Evolutionary conservation across 2,113 vertebrate species (phyloP), one percentile per base, ranked within the genome.

Genomic region (Coryphaenoides rupestris): DNA sequence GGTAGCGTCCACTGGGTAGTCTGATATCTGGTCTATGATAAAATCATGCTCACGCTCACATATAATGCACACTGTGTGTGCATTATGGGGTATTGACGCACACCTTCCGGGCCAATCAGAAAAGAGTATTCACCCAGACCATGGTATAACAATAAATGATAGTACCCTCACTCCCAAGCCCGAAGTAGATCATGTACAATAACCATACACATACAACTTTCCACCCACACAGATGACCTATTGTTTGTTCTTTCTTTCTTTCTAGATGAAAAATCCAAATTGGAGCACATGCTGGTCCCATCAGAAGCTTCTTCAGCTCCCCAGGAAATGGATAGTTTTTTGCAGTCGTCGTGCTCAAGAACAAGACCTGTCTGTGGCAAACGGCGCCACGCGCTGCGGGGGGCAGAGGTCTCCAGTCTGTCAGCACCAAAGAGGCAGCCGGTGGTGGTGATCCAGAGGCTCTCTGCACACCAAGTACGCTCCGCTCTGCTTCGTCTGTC

Each of bases 381-480:
- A 54, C 1, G 52, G 5, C 4, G 19, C 7, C 19, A 21, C 52
- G 55, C 19, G 3, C 22, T 9, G 6, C 16, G 15, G 4, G 26
- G 55, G 3, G 28, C 5, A 10, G 0, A 59, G 63, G 1, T 5
- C 0, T 1, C 1, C 1, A 4, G 0, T 1, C 57, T 24, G 33
- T 40, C 33, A 7, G 33, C 33, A 7, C 33, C 6, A 5, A 68
- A 4, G 0, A 72, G 23, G 21, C 1, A 64, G 19, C 46, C 65
- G 3, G 58, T 72, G 2, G 79, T 87, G 47, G 58, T 60, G 17
- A 33, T 87, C 59, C 76, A 12, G 3, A 76, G 56, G 58, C 69
- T 84, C 40, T 7, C 59, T 58, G 2, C 0, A 1, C 1, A 14
- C 4, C 0, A 16, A 56, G 24, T 75, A 10, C 55, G 4, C 2